Conservation (phyloP, 2,888 invertebrate species). For the Leuctra nigra region DNA sequence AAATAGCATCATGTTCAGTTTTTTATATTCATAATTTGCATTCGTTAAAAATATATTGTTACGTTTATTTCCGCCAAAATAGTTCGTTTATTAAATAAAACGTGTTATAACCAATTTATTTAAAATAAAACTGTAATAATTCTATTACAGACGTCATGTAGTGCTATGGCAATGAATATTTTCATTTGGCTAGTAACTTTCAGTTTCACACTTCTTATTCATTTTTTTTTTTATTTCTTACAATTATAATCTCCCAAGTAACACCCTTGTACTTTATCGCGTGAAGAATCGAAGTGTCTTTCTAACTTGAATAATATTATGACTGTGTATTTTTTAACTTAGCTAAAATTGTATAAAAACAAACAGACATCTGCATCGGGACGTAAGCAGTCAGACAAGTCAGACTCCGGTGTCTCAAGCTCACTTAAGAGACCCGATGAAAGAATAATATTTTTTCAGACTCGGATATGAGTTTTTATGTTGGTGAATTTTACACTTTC, state of each 20-base stretch:
- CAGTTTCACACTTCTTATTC: too few species aligned
- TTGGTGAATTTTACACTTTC: not conserved
- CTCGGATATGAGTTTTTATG: slow-evolving; percentile 8
- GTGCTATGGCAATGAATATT: too few species aligned
- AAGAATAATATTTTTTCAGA: slow-evolving; percentile 40
- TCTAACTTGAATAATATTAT: slow-evolving; percentile 15
- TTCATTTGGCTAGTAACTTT: too few species aligned
- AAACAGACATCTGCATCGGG: slow-evolving; percentile 18
- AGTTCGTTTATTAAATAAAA: too few species aligned
- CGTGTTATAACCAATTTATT: too few species aligned
- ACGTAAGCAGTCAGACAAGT: not conserved
- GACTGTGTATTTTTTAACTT: slow-evolving; percentile 13
- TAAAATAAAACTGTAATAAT: too few species aligned
- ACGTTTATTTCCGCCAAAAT: too few species aligned
- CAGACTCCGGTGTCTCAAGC: not conserved
- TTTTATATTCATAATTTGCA: too few species aligned
- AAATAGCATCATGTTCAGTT: too few species aligned
- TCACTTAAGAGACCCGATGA: slow-evolving; percentile 34
- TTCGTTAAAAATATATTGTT: too few species aligned
- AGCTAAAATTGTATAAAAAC: slow-evolving; percentile 16
- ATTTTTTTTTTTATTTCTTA: not conserved
- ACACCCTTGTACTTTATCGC: slow-evolving; percentile 2
- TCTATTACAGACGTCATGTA: too few species aligned
- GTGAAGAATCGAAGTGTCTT: slow-evolving; percentile 13
- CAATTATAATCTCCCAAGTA: not conserved